phyloP scores from a whole-genome alignment of 2,888 invertebrate species.

The Thereva unica region DNA sequence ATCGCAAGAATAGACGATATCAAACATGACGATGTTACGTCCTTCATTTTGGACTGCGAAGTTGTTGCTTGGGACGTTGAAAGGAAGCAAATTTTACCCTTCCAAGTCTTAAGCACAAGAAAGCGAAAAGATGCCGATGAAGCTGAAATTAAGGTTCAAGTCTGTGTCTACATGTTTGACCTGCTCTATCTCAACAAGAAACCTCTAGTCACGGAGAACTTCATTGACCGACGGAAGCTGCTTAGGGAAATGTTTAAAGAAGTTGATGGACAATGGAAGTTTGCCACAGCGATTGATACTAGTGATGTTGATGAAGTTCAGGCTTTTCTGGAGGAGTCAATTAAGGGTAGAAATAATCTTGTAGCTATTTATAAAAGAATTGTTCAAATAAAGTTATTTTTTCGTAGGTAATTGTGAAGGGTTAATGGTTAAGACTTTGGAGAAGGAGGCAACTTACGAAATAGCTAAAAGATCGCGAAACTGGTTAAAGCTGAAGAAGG shows the following conservation, averaged over 20 bases:
- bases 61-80: conserved; percentile 95
- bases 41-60: conserved; percentile 94
- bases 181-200: conserved; percentile 88
- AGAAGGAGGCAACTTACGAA: conserved; percentile 88
- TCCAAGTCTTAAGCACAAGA: conserved; percentile 92
- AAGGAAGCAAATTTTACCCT: conserved; percentile 88
- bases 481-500: conserved; percentile 97
- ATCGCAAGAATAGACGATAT: conserved; percentile 70
- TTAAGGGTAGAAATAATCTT: conserved; percentile 67
- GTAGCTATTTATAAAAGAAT: conserved; percentile 4
- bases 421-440: conserved; percentile 95
- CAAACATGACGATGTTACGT: conserved; percentile 64
- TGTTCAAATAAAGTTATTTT: conserved; percentile 38
- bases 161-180: conserved; percentile 97
- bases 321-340: conserved; percentile 90
- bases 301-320: conserved; percentile 88
- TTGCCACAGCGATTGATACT: conserved; percentile 84
- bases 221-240: conserved; percentile 73
- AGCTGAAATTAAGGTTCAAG: conserved; percentile 68
- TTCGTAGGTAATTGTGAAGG: conserved; percentile 91
- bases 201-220: conserved; percentile 78
- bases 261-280: conserved; percentile 80
- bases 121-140: conserved; percentile 81
- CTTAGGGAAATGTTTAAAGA: conserved; percentile 73
- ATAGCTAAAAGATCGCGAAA: conserved; percentile 93